A percentile compares a stretch with the other conserved stretches of the same genome.
phyloP scores from a whole-genome alignment of 2,888 invertebrate species.

The Punctoribates punctum region DNA sequence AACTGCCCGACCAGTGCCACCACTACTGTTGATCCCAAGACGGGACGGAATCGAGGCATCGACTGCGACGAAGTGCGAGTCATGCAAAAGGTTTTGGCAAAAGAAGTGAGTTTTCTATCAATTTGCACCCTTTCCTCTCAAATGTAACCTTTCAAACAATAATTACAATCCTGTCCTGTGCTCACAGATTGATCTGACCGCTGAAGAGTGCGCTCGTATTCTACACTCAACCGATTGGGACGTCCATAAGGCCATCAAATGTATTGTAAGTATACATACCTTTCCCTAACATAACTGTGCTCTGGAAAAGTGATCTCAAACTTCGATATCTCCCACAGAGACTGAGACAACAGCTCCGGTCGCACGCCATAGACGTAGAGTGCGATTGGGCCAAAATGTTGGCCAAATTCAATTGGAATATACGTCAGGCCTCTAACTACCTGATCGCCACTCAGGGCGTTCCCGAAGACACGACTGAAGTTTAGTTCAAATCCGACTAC shows the following conservation, averaged over 20 bases:
- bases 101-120: constrained; percentile 51
- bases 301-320: not conserved
- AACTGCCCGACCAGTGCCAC: not conserved
- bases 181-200: constrained; percentile 50
- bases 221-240: constrained; percentile 82
- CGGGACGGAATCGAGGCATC: constrained; percentile 55
- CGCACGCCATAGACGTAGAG: constrained; percentile 52
- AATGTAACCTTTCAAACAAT: not conserved
- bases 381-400: constrained; percentile 56
- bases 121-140: constrained; percentile 50
- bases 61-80: constrained; percentile 88
- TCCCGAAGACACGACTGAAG: constrained; percentile 49
- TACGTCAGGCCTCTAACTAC: constrained; percentile 64
- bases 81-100: constrained; percentile 75
- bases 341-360: constrained; percentile 59
- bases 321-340: constrained; percentile 51
- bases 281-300: not conserved
- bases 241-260: constrained; percentile 80
- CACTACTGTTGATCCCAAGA: not conserved
- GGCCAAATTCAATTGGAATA: constrained; percentile 64
- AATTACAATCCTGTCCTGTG: not conserved
- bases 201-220: constrained; percentile 73
- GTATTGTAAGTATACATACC: constrained; percentile 54
- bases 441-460: constrained; percentile 55
- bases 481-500: constrained; percentile 41